A percentile compares a stretch with the other conserved stretches of the same genome.
Conservation (phyloP, 1,140 invertebrate genomes). For the Sycophila sp. region DNA sequence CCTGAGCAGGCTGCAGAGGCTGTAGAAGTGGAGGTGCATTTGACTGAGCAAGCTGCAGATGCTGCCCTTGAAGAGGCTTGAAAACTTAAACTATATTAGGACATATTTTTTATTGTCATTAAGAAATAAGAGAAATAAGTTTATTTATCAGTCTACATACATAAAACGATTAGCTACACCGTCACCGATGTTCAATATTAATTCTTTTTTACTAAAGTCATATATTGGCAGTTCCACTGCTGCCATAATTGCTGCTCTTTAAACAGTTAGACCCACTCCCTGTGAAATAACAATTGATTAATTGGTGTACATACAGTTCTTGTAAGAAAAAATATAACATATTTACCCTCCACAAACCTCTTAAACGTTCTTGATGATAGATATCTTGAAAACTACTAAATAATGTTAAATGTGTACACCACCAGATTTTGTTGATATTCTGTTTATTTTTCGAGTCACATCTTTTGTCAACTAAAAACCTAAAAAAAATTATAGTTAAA, state of each 20-base stretch:
- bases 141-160: constrained; percentile 71
- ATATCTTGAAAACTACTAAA: constrained; percentile 81
- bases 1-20: no score
- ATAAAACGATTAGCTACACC: constrained; percentile 86
- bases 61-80: no score
- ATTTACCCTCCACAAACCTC: constrained; percentile 87
- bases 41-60: no score
- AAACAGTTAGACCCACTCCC: constrained; percentile 91
- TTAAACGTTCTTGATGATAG: constrained; percentile 81
- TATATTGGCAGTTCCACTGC: constrained; percentile 95
- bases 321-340: constrained; percentile 40
- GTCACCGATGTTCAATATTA: constrained; percentile 80
- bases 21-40: no score
- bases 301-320: no score
- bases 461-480: no score
- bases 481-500: no score
- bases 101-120: constrained; percentile 31
- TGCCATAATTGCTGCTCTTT: constrained; percentile 90
- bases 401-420: constrained; percentile 72
- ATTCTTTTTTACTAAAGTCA: constrained; percentile 86
- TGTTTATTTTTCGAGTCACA: no score
- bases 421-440: no score
- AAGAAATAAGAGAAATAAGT: neutral
- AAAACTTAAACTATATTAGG: constrained; percentile 83
- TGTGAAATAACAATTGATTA: no score